phyloP scores from a whole-genome alignment of 1,140 invertebrate species.

The Phymorhynchus buccinoides region DNA sequence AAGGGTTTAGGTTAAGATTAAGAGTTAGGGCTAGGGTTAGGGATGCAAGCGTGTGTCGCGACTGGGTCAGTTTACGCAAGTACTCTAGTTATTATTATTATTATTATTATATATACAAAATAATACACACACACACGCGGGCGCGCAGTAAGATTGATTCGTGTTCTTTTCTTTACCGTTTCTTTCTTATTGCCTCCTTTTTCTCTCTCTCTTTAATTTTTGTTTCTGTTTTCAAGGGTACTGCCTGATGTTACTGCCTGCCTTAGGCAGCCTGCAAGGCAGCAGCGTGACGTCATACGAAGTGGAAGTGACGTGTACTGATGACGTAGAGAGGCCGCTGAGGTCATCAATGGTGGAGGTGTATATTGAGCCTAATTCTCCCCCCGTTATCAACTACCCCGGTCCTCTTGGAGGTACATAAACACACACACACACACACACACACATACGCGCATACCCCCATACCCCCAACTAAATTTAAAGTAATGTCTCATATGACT shows the following conservation, averaged over 20 bases:
- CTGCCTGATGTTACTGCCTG: slow-evolving; percentile 11
- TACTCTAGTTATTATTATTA: no score
- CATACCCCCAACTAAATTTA: no score
- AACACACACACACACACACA: neutral
- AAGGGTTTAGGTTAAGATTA: no score
- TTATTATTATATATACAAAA: no score
- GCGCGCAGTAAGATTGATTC: no score
- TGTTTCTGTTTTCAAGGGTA: neutral
- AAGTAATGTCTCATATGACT: no score
- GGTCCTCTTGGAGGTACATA: neutral
- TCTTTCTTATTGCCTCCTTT: neutral
- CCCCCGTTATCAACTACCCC: neutral
- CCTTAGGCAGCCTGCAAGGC: neutral
- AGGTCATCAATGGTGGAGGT: neutral
- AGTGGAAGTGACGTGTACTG: neutral
- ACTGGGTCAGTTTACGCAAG: no score
- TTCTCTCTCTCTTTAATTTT: neutral
- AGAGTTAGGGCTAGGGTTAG: no score
- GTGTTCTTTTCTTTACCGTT: no score
- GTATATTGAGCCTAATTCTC: neutral
- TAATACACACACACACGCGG: no score
- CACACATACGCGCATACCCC: no score
- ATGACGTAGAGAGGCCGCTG: neutral
- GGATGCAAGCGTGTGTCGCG: no score
- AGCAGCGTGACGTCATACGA: neutral